These are phyloP conservation scores for Apocrypta bakeri DNA, from an alignment of 1,140 invertebrate genomes.

Conservation along the genomic window DNA sequence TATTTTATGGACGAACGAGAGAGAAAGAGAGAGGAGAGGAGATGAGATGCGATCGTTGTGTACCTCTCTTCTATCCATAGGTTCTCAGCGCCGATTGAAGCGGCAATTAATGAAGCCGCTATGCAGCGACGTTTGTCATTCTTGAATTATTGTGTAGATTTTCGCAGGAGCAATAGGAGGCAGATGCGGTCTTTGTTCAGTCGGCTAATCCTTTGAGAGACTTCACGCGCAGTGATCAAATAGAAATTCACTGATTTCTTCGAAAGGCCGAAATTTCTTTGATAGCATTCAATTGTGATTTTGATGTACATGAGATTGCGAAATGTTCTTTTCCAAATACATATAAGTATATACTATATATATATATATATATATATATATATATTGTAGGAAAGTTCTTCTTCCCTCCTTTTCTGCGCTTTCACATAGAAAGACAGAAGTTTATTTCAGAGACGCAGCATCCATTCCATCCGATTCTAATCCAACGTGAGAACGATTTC, in stretches of 20 bases:
- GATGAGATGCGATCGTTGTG: background rate
- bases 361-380: too few relatives aligned
- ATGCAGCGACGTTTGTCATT: background rate
- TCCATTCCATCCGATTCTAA: background rate
- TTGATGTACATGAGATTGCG: too few relatives aligned
- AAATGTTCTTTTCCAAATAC: too few relatives aligned
- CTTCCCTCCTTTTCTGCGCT: background rate
- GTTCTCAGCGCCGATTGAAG: background rate
- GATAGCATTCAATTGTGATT: too few relatives aligned
- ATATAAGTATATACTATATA: too few relatives aligned
- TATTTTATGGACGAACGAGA: background rate
- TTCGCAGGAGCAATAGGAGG: background rate
- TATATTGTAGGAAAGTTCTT: background rate
- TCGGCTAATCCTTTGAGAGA: background rate
- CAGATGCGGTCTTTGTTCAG: background rate
- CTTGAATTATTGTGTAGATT: background rate
- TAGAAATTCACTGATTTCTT: background rate
- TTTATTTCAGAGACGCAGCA: background rate
- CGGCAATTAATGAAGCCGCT: background rate
- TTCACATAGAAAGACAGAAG: background rate
- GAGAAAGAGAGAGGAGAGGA: background rate
- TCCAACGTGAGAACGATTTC: background rate
- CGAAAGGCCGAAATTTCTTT: background rate
- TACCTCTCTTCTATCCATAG: background rate
- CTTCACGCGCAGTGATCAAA: too few relatives aligned